Evolutionary conservation across 2,113 vertebrate species (phyloP), one percentile per base, ranked within the genome.

Genomic region (Herpetotheres cachinnans): DNA sequence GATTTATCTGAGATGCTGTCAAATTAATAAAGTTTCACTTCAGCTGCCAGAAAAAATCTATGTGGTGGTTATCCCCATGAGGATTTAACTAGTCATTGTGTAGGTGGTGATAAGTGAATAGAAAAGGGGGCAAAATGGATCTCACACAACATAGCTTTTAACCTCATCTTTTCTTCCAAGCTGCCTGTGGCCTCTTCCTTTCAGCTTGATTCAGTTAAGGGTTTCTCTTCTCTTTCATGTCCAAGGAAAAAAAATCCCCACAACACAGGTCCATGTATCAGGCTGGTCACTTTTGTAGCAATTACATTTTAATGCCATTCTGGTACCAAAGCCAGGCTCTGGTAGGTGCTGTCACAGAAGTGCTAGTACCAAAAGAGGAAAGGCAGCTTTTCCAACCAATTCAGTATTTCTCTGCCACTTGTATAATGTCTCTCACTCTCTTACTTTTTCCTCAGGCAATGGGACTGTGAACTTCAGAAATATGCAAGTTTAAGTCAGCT

Each of bases 11-110:
- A 92, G 87, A 72, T 69, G 61, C 21, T 91, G 77, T 95, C 94
- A 93, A 86, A 95, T 93, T 94, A 95, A 92, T 92, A 85, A 89
- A 81, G 72, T 94, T 93, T 90, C 65, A 78, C 80, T 97, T 89
- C 52, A 81, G 11, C 69, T 89, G 69, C 61, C 69, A 90, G 79
- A 46, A 93, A 62, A 91, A 79, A 82, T 58, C 74, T 66, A 12
- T 92, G 25, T 6, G 2, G 55, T 69, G 50, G 42, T 82, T 89
- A 59, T 54, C 3, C 42, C 32, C 80, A 26, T 18, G 61, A 80
- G 54, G 59, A 67, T 89, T 94, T 86, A 93, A 78, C 42, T 44
- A 78, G 63, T 90, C 30, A 27, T 74, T 30, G 26, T 34, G 49
- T 79, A 90, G 66, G 30, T 89, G 29, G 6, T 66, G 42, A 54